These are phyloP conservation scores for Galerucella nymphaeae DNA, from an alignment of 2,888 invertebrate genomes.

Conservation along the genomic window DNA sequence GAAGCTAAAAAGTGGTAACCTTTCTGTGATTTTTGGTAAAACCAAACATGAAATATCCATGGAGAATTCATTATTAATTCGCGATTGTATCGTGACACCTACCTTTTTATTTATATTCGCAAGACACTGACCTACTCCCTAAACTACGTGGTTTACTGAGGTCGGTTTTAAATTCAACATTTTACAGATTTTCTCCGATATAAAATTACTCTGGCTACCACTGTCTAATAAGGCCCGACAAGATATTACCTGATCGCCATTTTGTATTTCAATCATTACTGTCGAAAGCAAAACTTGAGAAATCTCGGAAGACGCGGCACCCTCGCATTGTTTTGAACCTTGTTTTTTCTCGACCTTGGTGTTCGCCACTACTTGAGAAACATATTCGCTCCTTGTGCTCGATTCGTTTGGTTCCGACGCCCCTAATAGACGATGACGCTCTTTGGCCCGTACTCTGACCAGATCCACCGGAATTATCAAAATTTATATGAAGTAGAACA, in stretches of 20 bases:
- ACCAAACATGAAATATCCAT: not conserved
- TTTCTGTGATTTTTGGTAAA: slow-evolving; percentile 10
- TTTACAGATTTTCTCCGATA: not conserved
- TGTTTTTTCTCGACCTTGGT: not conserved
- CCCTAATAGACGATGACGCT: not conserved
- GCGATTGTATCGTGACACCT: slow-evolving; percentile 1
- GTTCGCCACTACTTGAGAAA: not conserved
- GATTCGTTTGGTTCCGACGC: not conserved
- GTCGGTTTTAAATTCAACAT: too few relatives aligned
- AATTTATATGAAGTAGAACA: not conserved
- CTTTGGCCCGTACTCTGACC: not conserved
- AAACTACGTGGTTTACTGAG: too few relatives aligned
- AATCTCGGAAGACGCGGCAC: not conserved
- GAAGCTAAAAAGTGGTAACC: not conserved
- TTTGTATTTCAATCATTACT: not conserved
- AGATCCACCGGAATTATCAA: not conserved
- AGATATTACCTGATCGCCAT: not conserved
- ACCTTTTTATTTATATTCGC: not conserved
- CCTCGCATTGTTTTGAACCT: not conserved
- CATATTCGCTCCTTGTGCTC: not conserved
- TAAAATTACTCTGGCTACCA: slow-evolving; percentile 6
- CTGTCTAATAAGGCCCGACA: slow-evolving; percentile 2
- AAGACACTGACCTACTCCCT: too few relatives aligned
- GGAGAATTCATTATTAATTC: slow-evolving; percentile 3
- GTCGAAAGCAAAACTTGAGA: not conserved